These are phyloP conservation scores for Clarias gariepinus DNA, from an alignment of 2,113 vertebrate genomes.

Conservation along the genomic window DNA sequence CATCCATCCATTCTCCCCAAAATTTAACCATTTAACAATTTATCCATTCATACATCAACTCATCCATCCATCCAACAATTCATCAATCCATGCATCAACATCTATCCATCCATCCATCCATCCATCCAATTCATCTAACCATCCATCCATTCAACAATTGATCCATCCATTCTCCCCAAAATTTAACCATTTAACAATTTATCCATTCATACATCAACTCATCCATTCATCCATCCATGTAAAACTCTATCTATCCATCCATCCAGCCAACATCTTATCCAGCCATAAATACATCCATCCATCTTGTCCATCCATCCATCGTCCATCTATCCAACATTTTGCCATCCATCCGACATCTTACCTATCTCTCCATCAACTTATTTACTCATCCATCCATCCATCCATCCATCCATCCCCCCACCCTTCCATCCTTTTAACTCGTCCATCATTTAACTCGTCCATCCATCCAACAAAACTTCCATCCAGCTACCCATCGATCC, in stretches of 20 bases:
- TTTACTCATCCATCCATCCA: neutral
- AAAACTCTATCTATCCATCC: too few species aligned
- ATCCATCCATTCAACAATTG: too few species aligned
- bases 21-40: neutral
- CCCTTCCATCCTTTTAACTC: neutral
- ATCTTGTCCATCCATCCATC: too few species aligned
- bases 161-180: too few species aligned
- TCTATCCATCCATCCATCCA: neutral
- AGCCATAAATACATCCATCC: too few species aligned
- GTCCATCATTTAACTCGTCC: neutral
- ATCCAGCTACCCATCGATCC: neutral
- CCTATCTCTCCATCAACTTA: too few species aligned
- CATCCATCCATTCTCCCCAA: neutral
- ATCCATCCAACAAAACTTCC: neutral
- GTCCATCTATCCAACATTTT: too few species aligned
- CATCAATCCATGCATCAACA: neutral
- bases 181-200: too few species aligned
- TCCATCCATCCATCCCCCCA: neutral
- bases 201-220: too few species aligned
- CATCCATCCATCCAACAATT: neutral
- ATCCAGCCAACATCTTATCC: too few species aligned
- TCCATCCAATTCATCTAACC: neutral
- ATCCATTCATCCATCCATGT: too few species aligned
- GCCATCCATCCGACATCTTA: too few species aligned
- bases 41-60: neutral